Evolutionary conservation across 2,797 vertebrate genomes (phyloP), one percentile per base, ranked within the genome.

Genomic region (Lacerta bilineata): DNA sequence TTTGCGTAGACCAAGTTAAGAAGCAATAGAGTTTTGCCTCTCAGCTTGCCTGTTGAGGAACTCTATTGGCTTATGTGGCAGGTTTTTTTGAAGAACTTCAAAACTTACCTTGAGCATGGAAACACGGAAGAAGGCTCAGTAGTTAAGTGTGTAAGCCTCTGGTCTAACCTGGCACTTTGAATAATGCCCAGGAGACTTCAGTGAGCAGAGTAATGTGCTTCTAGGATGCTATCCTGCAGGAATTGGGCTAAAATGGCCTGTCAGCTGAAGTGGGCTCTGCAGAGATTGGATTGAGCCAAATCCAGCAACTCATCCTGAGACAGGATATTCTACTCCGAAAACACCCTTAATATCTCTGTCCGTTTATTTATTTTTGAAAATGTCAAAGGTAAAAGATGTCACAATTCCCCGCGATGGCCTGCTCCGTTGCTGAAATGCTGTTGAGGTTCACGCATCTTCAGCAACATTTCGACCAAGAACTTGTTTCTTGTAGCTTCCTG

Each of bases 321-420:
- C 11, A 68, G 39, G 64, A 69, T 69, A 69, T 83, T 46, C 39
- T 43, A 46, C 27, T 46, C 66, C 41, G 41, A 29, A 69, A 64
- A 39, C 39, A 43, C 18, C 59, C 25, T 36, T 39, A 33, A 23
- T 66, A 18, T 66, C 10, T 64, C 33, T 36, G 29, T 79, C 7
- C 50, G 33, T 55, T 13, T 55, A 18, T 50, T 7, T 50, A 6
- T 55, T 80, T 25, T 33, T 80, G n/a, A 80, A 80, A 80, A 80
- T 80, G 79, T 80, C 79, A 80, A 5, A 11, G 15, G 80, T 23
- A 39, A n/a, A 81, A 81, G 33, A 39, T 81, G 64, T 39, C 79
- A 39, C 79, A 66, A 23, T 61, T 68, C 29, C 64, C 36, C 13
- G 46, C n/a, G 39, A 25, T 39, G 69, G 27, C 39, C 13, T 68